These are phyloP conservation scores for Scrobipalpa costella DNA, from an alignment of 2,888 invertebrate genomes.

Conservation along the genomic window DNA sequence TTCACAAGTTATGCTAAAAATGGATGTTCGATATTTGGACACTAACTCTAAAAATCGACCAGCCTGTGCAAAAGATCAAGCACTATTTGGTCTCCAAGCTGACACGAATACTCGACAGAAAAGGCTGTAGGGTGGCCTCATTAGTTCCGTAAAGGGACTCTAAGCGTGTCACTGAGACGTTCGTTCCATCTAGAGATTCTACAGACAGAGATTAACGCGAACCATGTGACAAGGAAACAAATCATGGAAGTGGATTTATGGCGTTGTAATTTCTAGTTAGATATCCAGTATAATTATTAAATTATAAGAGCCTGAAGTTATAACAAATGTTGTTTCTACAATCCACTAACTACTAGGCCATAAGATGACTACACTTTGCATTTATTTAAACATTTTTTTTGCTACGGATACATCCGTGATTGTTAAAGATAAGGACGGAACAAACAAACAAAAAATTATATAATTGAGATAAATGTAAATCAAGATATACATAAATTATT, in stretches of 20 bases:
- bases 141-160: constrained; percentile 60
- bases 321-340: not conserved
- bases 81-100: constrained; percentile 26
- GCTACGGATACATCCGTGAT: too few species aligned
- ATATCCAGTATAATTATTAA: not conserved
- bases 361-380: too few species aligned
- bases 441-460: too few species aligned
- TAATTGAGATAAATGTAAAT: too few species aligned
- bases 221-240: constrained; percentile 8
- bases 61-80: too few species aligned
- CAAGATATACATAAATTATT: too few species aligned
- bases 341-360: too few species aligned
- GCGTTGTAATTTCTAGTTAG: not conserved
- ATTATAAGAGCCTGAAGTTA: not conserved
- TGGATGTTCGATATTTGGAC: too few species aligned
- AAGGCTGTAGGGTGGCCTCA: constrained; percentile 52
- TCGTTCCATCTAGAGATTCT: constrained; percentile 24
- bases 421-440: too few species aligned
- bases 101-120: constrained; percentile 54
- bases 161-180: constrained; percentile 51
- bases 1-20: too few species aligned
- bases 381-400: too few species aligned
- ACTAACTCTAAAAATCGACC: too few species aligned
- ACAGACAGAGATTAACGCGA: constrained; percentile 33
- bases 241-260: not conserved